Evolutionary conservation across 2,888 invertebrate genomes (phyloP).

Genomic region (Helobdella robusta): DNA sequence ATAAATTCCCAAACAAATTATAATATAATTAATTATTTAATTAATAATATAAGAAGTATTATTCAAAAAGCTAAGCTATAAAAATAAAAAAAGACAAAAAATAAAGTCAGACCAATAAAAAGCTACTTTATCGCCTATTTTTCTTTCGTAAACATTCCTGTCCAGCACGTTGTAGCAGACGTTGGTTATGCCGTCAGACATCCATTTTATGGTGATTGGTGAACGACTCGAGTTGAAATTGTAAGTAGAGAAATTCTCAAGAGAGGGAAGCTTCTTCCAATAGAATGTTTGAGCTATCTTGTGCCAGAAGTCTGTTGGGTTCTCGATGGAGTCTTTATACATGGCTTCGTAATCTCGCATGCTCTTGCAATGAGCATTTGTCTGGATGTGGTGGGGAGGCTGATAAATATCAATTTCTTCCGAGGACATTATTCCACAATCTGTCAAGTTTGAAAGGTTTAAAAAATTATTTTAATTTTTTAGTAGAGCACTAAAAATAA

Average conservation of each 20-base stretch:
- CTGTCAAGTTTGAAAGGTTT: too few species aligned
- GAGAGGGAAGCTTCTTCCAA: constrained; percentile 60
- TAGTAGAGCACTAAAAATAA: too few species aligned
- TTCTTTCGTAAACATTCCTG: constrained; percentile 70
- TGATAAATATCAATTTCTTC: constrained; percentile 17
- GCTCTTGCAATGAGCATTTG: constrained; percentile 56
- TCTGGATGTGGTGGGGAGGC: constrained; percentile 40
- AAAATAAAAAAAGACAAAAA: too few species aligned
- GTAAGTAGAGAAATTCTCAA: constrained; percentile 66
- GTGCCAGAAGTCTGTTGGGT: constrained; percentile 85
- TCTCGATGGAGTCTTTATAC: constrained; percentile 74
- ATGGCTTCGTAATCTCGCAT: constrained; percentile 70
- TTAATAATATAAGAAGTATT: too few species aligned
- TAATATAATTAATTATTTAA: too few species aligned
- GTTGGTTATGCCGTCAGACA: constrained; percentile 88
- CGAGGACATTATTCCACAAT: too few species aligned
- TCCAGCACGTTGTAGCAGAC: constrained; percentile 90
- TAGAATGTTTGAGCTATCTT: constrained; percentile 83
- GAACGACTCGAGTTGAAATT: constrained; percentile 83
- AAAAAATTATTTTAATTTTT: too few species aligned
- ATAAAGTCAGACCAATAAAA: constrained; percentile 75
- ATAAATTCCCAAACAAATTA: too few species aligned
- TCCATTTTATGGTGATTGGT: constrained; percentile 80
- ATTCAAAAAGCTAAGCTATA: too few species aligned
- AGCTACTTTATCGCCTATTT: constrained; percentile 78